phyloP scores from a whole-genome alignment of 2,113 vertebrate species.

The human (Homo sapiens) region DNA sequence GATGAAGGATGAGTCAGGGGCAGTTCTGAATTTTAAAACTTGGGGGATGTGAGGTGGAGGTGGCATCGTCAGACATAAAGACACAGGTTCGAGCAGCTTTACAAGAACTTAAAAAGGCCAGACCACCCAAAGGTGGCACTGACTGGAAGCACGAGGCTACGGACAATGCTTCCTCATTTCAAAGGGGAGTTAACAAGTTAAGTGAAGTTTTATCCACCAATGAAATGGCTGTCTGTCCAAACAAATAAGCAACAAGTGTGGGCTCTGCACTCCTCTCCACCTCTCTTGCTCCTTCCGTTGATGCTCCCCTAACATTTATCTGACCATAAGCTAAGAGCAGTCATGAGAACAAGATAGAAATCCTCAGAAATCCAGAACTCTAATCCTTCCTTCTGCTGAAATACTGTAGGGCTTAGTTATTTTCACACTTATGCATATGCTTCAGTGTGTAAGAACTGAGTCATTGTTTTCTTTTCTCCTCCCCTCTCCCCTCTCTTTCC shows the following conservation, averaged over 20 bases:
- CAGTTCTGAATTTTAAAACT: neutral
- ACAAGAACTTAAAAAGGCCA: neutral
- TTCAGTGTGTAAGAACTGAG: neutral
- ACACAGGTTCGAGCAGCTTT: neutral
- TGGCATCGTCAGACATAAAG: neutral
- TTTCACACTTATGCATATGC: neutral
- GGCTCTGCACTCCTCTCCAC: neutral
- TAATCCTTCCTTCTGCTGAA: neutral
- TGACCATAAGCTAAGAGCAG: neutral
- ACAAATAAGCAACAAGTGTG: neutral
- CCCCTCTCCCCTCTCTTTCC: neutral
- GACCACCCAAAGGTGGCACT: neutral
- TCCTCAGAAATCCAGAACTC: neutral
- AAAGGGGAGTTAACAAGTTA: neutral
- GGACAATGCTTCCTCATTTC: neutral
- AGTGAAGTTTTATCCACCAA: neutral
- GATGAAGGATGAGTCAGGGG: neutral
- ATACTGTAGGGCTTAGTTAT: neutral
- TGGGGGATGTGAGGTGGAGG: neutral
- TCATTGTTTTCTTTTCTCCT: neutral
- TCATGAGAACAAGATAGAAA: neutral
- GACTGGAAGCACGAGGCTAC: neutral
- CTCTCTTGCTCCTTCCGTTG: neutral
- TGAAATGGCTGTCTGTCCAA: neutral
- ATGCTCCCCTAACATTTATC: neutral